Percentiles rank a stretch among this genome's conserved stretches.
Evolutionary conservation across 2,113 vertebrate genomes (phyloP).

Genomic region (Girardinichthys multiradiatus): DNA sequence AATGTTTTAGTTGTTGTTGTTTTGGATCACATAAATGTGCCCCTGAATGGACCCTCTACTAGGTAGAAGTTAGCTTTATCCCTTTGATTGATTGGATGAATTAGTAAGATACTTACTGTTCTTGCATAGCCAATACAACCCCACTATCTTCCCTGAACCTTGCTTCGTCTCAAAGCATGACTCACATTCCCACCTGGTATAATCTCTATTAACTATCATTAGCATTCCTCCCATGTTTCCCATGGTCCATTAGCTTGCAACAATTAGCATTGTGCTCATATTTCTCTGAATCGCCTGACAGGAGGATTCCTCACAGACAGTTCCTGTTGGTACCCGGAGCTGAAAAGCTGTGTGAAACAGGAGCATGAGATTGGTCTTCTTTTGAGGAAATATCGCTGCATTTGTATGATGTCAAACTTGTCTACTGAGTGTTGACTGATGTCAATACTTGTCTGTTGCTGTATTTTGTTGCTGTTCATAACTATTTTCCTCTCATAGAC

Average conservation of each 20-base stretch:
- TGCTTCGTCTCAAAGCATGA: neutral
- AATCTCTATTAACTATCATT: constrained; percentile 58
- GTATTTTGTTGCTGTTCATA: neutral
- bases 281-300: constrained; percentile 24
- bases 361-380: neutral
- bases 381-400: neutral
- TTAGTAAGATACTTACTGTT: neutral
- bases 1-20: no score
- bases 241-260: constrained; percentile 39
- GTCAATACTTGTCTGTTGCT: neutral
- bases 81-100: neutral
- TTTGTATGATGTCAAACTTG: neutral
- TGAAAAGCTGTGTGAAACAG: constrained; percentile 15
- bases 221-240: constrained; percentile 70
- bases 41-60: neutral
- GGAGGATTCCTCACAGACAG: constrained; percentile 47
- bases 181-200: constrained; percentile 23
- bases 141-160: neutral
- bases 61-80: neutral
- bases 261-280: constrained; percentile 59
- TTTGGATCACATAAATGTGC: neutral
- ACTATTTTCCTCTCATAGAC: neutral
- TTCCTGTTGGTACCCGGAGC: constrained; percentile 24
- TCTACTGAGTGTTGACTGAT: neutral
- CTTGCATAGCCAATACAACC: neutral